phyloP scores from a whole-genome alignment of 35 echinoderm and acorn worm genomes.

The Apostichopus californicus region DNA sequence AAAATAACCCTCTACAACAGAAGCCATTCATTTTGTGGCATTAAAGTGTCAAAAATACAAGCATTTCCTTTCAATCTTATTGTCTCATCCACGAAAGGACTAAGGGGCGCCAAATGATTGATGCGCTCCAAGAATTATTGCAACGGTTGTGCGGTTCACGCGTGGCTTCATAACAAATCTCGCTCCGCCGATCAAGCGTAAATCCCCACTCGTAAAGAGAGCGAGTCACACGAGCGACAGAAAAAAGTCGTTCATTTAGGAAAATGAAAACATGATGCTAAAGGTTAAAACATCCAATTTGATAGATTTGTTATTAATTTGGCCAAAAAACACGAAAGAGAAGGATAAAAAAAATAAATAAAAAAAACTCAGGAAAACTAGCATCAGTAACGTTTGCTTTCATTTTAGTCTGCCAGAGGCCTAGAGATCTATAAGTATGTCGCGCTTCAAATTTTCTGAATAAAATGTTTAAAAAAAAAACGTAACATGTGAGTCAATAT shows the following conservation, averaged over 20 bases:
- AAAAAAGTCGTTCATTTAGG: neutral
- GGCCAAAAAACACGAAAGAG: neutral
- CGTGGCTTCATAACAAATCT: slow-evolving; percentile 39
- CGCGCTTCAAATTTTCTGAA: too few relatives aligned
- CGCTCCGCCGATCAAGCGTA: slow-evolving; percentile 32
- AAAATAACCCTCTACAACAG: neutral
- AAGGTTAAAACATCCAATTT: slow-evolving; percentile 36
- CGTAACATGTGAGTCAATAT: too few relatives aligned
- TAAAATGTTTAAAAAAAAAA: neutral
- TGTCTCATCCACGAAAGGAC: slow-evolving; percentile 14
- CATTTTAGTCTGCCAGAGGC: too few relatives aligned
- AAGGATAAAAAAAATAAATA: too few relatives aligned
- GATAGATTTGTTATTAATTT: slow-evolving; percentile 52
- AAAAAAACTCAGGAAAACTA: too few relatives aligned
- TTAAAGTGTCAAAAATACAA: slow-evolving; percentile 35
- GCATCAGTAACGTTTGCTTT: too few relatives aligned
- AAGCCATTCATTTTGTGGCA: slow-evolving; percentile 23
- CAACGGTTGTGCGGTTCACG: slow-evolving; percentile 37
- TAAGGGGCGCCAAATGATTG: slow-evolving; percentile 46
- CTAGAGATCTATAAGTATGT: too few relatives aligned
- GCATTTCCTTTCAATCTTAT: slow-evolving; percentile 21
- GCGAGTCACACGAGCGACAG: neutral
- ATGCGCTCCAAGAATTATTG: slow-evolving; percentile 29
- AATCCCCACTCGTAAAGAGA: neutral
- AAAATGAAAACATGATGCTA: neutral